Evolutionary conservation across 2,113 vertebrate species (phyloP), one percentile per base, ranked within the genome.

Genomic region (Barnardius zonarius): DNA sequence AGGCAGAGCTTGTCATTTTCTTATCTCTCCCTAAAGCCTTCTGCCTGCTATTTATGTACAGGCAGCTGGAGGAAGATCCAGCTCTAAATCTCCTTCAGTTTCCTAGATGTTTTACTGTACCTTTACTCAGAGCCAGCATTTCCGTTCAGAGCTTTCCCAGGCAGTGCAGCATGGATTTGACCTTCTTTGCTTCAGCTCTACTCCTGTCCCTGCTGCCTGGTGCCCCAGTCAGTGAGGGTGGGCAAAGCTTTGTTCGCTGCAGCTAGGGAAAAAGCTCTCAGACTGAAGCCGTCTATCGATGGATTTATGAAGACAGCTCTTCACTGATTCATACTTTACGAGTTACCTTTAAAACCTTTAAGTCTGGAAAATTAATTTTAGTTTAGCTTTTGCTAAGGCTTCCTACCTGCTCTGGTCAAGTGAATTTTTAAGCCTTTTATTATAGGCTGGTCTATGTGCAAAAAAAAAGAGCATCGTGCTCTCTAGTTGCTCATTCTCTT

Each of bases 341-440:
- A 62, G 31, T 84, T 86, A 74, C 17, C 28, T 78, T 84, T 81
- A 7, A 55, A 80, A 78, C 30, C 51, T 59, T 88, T 43, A 92
- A 73, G 20, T 92, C 19, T 78, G 41, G n/a, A 73, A 93, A 92
- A 78, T 46, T 78, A 61, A 62, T 94, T 96, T 92, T 51, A 51
- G 6, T 52, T 79, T 80, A 33, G n/a, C 37, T 66, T 93, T 94
- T 91, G 62, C 35, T 37, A 52, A 75, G n/a, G 37, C 30, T 93
- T 91, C 74, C 37, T 82, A 27, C 43, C 41, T 52, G 19, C 33
- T 83, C 57, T 84, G 54, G 25, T 79, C 39, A 78, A 92, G 83
- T 78, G 75, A 62, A 25, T 86, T 94, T 80, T 86, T 55, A 90
- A 90, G 79, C 33, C 41, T 22, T 85, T 61, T 68, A 13, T 84